Percentiles rank a stretch among this genome's conserved stretches.
Evolutionary conservation across 2,888 invertebrate species (phyloP).

Genomic region (Hydropsyche betteni): DNA sequence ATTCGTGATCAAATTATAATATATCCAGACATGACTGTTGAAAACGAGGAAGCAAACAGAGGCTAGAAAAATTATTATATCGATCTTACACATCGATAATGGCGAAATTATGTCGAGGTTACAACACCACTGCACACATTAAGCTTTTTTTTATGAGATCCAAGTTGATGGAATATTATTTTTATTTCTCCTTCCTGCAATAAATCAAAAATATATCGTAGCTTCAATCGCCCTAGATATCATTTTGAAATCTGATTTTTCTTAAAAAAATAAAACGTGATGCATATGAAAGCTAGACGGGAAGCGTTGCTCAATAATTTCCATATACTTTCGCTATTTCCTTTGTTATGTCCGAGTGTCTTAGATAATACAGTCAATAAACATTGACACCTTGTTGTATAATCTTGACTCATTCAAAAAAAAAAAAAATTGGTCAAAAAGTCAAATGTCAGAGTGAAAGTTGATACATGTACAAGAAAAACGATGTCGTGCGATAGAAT

Average conservation of each 20-base stretch:
- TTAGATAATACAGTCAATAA: constrained; percentile 26
- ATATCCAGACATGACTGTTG: neutral
- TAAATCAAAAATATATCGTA: too few relatives aligned
- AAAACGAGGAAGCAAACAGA: neutral
- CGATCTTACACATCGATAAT: constrained; percentile 13
- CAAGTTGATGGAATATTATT: too few relatives aligned
- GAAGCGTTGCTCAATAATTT: neutral
- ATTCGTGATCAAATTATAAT: constrained; percentile 21
- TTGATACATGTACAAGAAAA: constrained; percentile 18
- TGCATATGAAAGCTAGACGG: too few relatives aligned
- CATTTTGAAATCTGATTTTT: too few relatives aligned
- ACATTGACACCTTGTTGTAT: constrained; percentile 29
- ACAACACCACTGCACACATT: neutral
- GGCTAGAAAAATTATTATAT: constrained; percentile 11
- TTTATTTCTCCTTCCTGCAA: too few relatives aligned
- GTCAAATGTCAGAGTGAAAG: constrained; percentile 32
- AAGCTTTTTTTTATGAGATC: too few relatives aligned
- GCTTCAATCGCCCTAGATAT: too few relatives aligned
- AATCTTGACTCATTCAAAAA: constrained; percentile 2
- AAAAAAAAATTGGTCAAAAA: constrained; percentile 9
- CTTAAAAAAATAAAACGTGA: too few relatives aligned
- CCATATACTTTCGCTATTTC: constrained; percentile 5
- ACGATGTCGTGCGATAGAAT: constrained; percentile 18
- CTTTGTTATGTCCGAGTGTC: constrained; percentile 11
- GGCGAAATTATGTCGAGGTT: constrained; percentile 29